Evolutionary conservation across 2,888 invertebrate genomes (phyloP).

Genomic region (Acanthosepion pharaonis): DNA sequence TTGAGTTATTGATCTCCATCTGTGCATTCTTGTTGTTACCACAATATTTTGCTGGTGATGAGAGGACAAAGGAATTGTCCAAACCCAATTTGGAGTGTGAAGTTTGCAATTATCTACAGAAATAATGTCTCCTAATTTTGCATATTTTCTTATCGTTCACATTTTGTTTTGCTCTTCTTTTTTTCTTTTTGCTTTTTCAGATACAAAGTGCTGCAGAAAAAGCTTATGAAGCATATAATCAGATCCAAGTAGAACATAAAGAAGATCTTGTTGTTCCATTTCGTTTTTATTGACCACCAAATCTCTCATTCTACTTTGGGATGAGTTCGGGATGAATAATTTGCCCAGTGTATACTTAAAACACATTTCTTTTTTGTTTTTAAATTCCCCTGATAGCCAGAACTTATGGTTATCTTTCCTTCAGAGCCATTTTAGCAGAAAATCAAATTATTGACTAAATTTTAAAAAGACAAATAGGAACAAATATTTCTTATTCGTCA

Average conservation of each 20-base stretch:
- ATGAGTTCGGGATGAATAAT: neutral
- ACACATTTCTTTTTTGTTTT: neutral
- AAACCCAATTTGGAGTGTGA: too few relatives aligned
- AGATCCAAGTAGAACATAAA: constrained; percentile 89
- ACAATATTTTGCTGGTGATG: neutral
- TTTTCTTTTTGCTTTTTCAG: constrained; percentile 77
- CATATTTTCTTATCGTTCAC: too few relatives aligned
- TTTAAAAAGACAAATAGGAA: neutral
- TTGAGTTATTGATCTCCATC: too few relatives aligned
- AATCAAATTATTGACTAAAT: neutral
- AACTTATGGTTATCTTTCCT: neutral
- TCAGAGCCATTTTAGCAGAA: neutral
- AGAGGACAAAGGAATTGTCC: neutral
- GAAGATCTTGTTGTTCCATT: constrained; percentile 93
- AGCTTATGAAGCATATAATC: constrained; percentile 82
- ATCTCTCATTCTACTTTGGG: constrained; percentile 24
- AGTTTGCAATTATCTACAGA: too few relatives aligned
- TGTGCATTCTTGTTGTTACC: too few relatives aligned
- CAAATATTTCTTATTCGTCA: neutral
- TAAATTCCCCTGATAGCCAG: neutral
- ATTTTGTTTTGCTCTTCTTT: neutral
- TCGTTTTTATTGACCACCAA: constrained; percentile 80
- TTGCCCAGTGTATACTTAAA: neutral
- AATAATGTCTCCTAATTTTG: neutral
- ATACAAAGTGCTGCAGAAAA: constrained; percentile 82